phyloP scores from a whole-genome alignment of 2,888 invertebrate genomes.

The Malthinus flaveolus region DNA sequence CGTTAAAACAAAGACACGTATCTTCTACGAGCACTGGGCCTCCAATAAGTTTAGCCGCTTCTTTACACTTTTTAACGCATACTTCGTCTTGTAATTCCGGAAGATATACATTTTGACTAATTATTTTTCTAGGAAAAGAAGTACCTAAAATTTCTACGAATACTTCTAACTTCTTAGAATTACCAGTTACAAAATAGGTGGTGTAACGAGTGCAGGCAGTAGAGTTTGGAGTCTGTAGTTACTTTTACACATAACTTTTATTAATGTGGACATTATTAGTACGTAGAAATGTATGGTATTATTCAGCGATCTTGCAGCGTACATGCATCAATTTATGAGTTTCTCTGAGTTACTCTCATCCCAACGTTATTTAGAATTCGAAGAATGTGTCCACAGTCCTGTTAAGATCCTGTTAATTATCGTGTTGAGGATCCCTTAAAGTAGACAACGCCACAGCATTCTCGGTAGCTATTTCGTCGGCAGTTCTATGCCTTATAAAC shows the following conservation, averaged over 20 bases:
- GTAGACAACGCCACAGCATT: conserved; percentile 70
- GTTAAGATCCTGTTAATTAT: conserved; percentile 80
- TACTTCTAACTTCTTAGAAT: conserved; percentile 92
- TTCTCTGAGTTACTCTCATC: too few species aligned
- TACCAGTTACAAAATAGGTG: conserved; percentile 92
- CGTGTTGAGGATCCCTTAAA: conserved; percentile 89
- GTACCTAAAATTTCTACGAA: conserved; percentile 82
- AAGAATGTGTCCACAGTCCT: conserved; percentile 98
- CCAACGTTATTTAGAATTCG: too few species aligned
- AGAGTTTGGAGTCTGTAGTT: too few species aligned
- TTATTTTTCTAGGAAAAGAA: conserved; percentile 70
- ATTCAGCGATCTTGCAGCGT: too few species aligned
- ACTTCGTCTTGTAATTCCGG: conserved; percentile 95
- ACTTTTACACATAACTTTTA: too few species aligned
- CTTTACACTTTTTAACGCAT: conserved; percentile 81
- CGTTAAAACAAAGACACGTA: conserved; percentile 91
- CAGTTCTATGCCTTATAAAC: conserved; percentile 74
- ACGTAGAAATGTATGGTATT: too few species aligned
- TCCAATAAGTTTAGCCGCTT: conserved; percentile 76
- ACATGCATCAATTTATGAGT: too few species aligned
- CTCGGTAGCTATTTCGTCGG: conserved; percentile 79
- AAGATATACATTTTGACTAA: conserved; percentile 78
- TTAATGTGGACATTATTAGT: too few species aligned
- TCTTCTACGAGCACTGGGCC: conserved; percentile 94
- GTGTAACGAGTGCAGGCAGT: too few species aligned